A percentile compares a stretch with the other conserved stretches of the same genome.
phyloP scores from a whole-genome alignment of 1,140 invertebrate genomes.

The Coelopa frigida region DNA sequence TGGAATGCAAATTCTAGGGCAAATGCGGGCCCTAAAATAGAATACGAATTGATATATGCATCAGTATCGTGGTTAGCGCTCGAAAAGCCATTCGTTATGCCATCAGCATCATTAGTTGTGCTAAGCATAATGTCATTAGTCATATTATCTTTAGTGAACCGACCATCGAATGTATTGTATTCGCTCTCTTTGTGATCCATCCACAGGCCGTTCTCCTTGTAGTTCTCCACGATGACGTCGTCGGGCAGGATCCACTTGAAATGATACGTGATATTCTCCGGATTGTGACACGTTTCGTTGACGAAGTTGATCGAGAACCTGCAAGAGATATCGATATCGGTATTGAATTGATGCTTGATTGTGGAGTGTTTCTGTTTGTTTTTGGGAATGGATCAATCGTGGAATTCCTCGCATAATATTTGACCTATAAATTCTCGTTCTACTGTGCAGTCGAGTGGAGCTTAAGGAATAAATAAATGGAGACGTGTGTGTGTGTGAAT shows the following conservation, averaged over 20 bases:
- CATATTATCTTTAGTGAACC: constrained; percentile 10
- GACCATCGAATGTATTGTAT: constrained; percentile 35
- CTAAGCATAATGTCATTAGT: background rate
- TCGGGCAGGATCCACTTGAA: constrained; percentile 31
- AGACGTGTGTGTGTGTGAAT: too few species aligned
- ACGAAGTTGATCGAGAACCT: constrained; percentile 43
- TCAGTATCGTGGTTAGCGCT: constrained; percentile 10
- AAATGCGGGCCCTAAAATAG: constrained; percentile 34
- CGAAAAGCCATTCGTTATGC: background rate
- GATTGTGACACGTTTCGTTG: constrained; percentile 22
- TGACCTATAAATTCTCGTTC: too few species aligned
- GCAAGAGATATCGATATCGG: constrained; percentile 3
- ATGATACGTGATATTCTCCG: constrained; percentile 35
- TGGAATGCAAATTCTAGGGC: constrained; percentile 32
- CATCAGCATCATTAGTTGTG: constrained; percentile 3
- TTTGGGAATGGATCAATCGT: background rate
- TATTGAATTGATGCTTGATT: too few species aligned
- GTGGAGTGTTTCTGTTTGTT: background rate
- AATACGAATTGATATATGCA: constrained; percentile 16
- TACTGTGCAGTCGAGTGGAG: too few species aligned
- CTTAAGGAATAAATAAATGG: too few species aligned
- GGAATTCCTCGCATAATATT: too few species aligned
- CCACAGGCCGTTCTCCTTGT: constrained; percentile 33
- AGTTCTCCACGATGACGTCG: constrained; percentile 29
- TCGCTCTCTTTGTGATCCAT: constrained; percentile 22